Evolutionary conservation across 1,140 invertebrate genomes (phyloP), one percentile per base, ranked within the genome.

Genomic region (Saxidomus purpurata): DNA sequence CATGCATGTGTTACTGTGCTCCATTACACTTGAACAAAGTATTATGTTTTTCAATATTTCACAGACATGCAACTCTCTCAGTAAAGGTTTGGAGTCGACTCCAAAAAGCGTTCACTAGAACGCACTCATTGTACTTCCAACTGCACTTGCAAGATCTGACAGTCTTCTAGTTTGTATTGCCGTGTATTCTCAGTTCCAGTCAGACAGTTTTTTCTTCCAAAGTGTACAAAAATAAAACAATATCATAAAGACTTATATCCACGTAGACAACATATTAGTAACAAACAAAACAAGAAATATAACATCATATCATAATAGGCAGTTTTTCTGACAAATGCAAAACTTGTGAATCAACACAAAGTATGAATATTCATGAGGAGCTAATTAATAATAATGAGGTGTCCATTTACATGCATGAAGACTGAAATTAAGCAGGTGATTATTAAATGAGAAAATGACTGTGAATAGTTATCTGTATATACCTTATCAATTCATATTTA

Each of bases 221-320:
- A 55, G 83, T 85, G 83, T 85, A 85, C 83, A 85, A 85, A 85
- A 85, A 85, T 85, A 85, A 83, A 85, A 85, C 83, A 85, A 74
- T 85, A 85, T 85, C 63, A 34, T 85, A 85, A 74, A 49, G 83
- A 85, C 63, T 52, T 79, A 74, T 71, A 83, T 55, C 49, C 83
- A 85, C 83, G 61, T 47, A 85, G 49, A 85, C 83, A 85, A 85
- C 83, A 85, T 76, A 85, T 43, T 85, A n/a, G 40, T 87, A 87
- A 87, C 85, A 87, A 79, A 79, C 55, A 63, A 77, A 87, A 77
- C 55, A 79, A 82, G 59, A 63, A 67, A 82, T 79, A 49, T 85
- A 85, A 87, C 71, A 87, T 87, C 34, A 74, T 74, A 49, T 69
- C 38, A 49, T 76, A 61, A 77, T 76, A 87, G 85, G 85, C 85